phyloP scores from a whole-genome alignment of 2,888 invertebrate species.

The Onthophagus sagittarius region DNA sequence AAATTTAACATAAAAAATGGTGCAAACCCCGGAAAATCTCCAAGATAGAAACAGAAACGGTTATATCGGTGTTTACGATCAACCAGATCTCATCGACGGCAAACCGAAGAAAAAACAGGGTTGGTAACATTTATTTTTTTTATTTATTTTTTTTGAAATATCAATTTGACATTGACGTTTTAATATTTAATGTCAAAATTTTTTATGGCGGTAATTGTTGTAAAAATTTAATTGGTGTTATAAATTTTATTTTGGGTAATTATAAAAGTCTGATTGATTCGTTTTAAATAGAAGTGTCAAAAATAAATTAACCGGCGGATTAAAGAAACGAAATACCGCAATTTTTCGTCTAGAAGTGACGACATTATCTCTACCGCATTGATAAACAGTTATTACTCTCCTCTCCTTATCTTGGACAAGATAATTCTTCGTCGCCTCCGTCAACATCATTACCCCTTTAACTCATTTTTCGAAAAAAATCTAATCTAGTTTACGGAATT shows the following conservation, averaged over 20 bases:
- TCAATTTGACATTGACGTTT: background rate
- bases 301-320: too few relatives aligned
- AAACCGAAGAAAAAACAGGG: slow-evolving; percentile 15
- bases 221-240: background rate
- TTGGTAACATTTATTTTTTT: slow-evolving; percentile 16
- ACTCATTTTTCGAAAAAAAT: background rate
- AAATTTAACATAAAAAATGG: slow-evolving; percentile 16
- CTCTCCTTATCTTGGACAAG: too few relatives aligned
- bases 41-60: slow-evolving; percentile 29
- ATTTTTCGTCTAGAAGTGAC: background rate
- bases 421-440: too few relatives aligned
- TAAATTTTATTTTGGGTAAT: background rate
- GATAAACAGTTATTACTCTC: background rate
- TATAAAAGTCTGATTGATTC: background rate
- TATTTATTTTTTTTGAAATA: background rate
- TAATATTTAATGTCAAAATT: background rate
- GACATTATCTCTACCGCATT: background rate
- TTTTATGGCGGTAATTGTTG: too few relatives aligned
- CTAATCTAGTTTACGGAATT: background rate
- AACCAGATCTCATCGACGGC: slow-evolving; percentile 19
- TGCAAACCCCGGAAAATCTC: slow-evolving; percentile 15
- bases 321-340: too few relatives aligned
- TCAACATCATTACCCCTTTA: too few relatives aligned
- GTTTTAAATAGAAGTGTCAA: background rate
- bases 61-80: slow-evolving; percentile 27